Evolutionary conservation across 1,140 invertebrate species (phyloP).

Genomic region (Choristoneura fumiferana): DNA sequence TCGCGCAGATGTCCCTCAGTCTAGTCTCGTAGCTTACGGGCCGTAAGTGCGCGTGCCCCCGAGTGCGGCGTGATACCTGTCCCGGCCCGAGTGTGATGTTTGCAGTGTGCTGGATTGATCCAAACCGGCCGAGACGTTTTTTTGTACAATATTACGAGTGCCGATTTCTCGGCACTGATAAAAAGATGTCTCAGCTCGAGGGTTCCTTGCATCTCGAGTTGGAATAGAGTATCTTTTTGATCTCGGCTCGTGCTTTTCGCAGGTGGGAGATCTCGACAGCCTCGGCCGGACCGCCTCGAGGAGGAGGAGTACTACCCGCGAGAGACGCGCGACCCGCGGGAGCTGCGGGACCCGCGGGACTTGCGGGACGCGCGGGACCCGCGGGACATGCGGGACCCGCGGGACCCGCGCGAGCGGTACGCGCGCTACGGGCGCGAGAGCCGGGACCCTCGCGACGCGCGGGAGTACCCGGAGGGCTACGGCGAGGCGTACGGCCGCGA

Average conservation of each 20-base stretch:
- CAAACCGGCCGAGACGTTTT: slow-evolving; percentile 7
- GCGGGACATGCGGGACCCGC: slow-evolving; percentile 29
- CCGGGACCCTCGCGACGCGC: slow-evolving; percentile 24
- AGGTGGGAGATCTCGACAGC: slow-evolving; percentile 60
- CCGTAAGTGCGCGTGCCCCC: slow-evolving; percentile 48
- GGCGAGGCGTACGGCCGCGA: slow-evolving; percentile 36
- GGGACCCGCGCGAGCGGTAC: slow-evolving; percentile 23
- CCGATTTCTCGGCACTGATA: background rate
- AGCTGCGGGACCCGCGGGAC: slow-evolving; percentile 47
- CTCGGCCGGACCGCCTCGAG: slow-evolving; percentile 65
- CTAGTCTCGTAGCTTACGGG: slow-evolving; percentile 51
- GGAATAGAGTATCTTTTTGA: background rate
- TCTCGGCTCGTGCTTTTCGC: slow-evolving; percentile 18
- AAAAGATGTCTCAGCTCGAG: slow-evolving; percentile 3
- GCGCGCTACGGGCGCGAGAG: slow-evolving; percentile 27
- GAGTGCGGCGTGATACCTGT: background rate
- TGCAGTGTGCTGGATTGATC: slow-evolving; percentile 27
- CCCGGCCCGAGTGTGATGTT: slow-evolving; percentile 34
- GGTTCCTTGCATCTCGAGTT: background rate
- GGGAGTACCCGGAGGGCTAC: slow-evolving; percentile 39
- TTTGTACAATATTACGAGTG: background rate
- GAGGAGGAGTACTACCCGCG: slow-evolving; percentile 75
- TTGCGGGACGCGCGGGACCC: slow-evolving; percentile 47
- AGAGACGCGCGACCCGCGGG: slow-evolving; percentile 59
- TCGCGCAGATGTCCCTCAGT: slow-evolving; percentile 46